Evolutionary conservation across 2,113 vertebrate species (phyloP).

Genomic region (Chinchilla lanigera): DNA sequence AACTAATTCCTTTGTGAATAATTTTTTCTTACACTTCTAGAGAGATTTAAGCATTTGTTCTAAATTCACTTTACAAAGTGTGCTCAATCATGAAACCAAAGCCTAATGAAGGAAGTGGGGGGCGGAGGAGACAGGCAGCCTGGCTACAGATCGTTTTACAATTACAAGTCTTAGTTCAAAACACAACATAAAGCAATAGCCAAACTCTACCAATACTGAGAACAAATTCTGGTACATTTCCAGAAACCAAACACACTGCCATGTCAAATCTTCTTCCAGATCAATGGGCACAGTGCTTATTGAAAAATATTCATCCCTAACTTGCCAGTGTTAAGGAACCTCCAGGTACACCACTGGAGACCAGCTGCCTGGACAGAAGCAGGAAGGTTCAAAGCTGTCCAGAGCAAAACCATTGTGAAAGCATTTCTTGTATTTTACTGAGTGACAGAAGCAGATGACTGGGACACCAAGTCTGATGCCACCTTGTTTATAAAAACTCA

Average conservation of each 20-base stretch:
- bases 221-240: not conserved
- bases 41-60: not conserved
- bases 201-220: not conserved
- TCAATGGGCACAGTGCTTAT: not conserved
- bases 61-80: slow-evolving; percentile 12
- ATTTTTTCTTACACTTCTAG: not conserved
- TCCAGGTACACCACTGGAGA: not conserved
- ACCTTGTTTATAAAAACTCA: not conserved
- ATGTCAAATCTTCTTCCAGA: slow-evolving; percentile 37
- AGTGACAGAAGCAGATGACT: not conserved
- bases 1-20: not conserved
- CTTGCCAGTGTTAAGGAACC: not conserved
- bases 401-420: not conserved
- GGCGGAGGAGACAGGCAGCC: not conserved
- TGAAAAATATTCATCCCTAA: not conserved
- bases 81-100: not conserved
- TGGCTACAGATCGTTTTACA: not conserved
- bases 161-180: slow-evolving; percentile 10
- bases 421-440: not conserved
- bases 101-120: not conserved
- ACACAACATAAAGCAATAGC: not conserved
- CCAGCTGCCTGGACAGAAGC: not conserved
- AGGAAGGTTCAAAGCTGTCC: not conserved
- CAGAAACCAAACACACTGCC: not conserved
- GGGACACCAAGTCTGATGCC: not conserved